phyloP scores from a whole-genome alignment of 1,140 invertebrate genomes.

The Dolichoris vasculosae region DNA sequence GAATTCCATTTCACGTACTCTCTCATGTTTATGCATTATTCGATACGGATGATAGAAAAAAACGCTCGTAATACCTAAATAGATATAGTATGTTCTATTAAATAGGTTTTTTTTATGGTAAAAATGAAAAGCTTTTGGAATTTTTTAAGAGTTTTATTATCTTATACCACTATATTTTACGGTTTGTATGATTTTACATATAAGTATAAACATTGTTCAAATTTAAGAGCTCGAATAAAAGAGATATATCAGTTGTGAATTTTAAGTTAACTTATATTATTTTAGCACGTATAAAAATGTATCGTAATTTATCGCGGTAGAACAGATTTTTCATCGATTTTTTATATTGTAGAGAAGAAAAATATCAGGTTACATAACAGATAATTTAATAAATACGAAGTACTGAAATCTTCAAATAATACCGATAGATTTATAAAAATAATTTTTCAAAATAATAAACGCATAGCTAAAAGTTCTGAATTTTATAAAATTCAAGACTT shows the following conservation, averaged over 20 bases:
- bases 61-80: neutral
- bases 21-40: neutral
- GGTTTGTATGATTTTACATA: neutral
- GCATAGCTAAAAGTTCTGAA: neutral
- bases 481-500: slow-evolving; percentile 1
- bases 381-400: neutral
- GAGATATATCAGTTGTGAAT: too few relatives aligned
- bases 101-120: neutral
- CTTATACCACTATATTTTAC: neutral
- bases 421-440: neutral
- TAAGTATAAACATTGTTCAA: neutral
- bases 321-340: too few relatives aligned
- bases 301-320: too few relatives aligned
- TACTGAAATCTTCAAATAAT: neutral
- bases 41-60: neutral
- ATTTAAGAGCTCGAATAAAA: too few relatives aligned
- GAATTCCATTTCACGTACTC: neutral
- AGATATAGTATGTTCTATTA: neutral
- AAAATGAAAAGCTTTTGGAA: neutral
- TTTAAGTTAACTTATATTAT: too few relatives aligned
- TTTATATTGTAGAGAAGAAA: neutral
- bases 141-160: neutral
- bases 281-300: too few relatives aligned
- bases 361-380: too few relatives aligned
- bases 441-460: neutral